Evolutionary conservation across 1,140 invertebrate species (phyloP), one percentile per base, ranked within the genome.

Genomic region (Hesperophylax magnus): DNA sequence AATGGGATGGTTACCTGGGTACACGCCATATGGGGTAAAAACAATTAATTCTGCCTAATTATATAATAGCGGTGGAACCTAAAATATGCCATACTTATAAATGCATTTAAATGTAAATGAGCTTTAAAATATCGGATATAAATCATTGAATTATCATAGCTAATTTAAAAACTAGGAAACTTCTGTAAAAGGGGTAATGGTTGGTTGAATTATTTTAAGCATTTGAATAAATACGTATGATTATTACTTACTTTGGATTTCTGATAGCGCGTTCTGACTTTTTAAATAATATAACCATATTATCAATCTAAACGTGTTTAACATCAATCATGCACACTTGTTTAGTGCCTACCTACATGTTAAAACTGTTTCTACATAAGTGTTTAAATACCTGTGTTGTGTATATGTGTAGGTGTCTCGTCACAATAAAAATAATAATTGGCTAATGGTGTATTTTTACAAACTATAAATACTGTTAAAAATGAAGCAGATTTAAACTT

Each of bases 71-170:
- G 75, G 34, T 52, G 9, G 34, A 31, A 77, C 15, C 15, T 63
- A 17, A 77, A 77, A 60, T 56, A 77, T 60, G 27, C 52, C 11
- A 47, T 77, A 77, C 34, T 61, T 77, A 63, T 61, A 61, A 77
- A 60, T 77, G 61, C 75, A 77, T 77, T 77, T 77, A 77, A 60
- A 77, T 77, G 58, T 20, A 39, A 77, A 77, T 77, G 18, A 56
- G 58, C n/a, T 15, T 47, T 18, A 75, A 39, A 63, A 18, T 7
- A 61, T 27, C 53, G 31, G 75, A 61, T 39, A 77, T 47, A 63
- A 63, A 77, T 61, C 75, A 63, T 77, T 22, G 34, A 39, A 77
- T 77, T 77, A 77, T 77, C 27, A 77, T 63, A 61, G 18, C 22
- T 58, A 56, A 75, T 75, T 71, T 52, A 47, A 2, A 71, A 69